Percentiles rank a stretch among this genome's conserved stretches.
Evolutionary conservation across 2,797 vertebrate genomes (phyloP).

Genomic region (Phrynocephalus vlangalii): DNA sequence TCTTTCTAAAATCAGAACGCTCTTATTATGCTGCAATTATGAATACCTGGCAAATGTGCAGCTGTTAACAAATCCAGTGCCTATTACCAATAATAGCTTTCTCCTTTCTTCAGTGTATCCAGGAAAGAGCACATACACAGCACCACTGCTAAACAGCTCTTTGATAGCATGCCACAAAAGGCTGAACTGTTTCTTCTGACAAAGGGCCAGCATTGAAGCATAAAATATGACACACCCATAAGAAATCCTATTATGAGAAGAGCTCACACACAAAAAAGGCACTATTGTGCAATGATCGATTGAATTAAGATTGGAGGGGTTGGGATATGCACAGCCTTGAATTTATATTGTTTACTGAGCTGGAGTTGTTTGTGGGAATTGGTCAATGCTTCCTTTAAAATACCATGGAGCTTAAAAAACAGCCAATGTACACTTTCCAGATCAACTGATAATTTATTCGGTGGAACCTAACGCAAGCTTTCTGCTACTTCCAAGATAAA

Average conservation of each 20-base stretch:
- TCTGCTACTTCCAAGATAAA: background rate
- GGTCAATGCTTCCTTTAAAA: no score
- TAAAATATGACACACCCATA: background rate
- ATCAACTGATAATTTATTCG: background rate
- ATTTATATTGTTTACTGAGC: background rate
- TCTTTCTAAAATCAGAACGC: slow-evolving; percentile 28
- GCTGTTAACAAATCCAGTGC: background rate
- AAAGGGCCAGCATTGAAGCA: background rate
- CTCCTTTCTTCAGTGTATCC: background rate
- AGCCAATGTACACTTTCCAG: background rate
- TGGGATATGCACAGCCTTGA: background rate
- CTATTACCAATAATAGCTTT: fast-evolving
- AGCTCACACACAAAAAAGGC: background rate
- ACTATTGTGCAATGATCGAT: background rate
- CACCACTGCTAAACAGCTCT: background rate
- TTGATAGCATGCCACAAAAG: slow-evolving; percentile 9
- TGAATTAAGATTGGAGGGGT: background rate
- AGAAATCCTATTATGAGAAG: background rate
- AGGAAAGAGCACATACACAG: background rate
- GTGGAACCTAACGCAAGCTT: background rate
- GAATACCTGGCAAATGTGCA: background rate
- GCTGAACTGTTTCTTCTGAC: background rate
- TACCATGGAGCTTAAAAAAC: background rate
- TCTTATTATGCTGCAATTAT: slow-evolving; percentile 25
- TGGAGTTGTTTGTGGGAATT: background rate